Base-by-base conservation (phyloP, 1,140 invertebrate species). In the Venustaconcha ellipsiformis region DNA sequence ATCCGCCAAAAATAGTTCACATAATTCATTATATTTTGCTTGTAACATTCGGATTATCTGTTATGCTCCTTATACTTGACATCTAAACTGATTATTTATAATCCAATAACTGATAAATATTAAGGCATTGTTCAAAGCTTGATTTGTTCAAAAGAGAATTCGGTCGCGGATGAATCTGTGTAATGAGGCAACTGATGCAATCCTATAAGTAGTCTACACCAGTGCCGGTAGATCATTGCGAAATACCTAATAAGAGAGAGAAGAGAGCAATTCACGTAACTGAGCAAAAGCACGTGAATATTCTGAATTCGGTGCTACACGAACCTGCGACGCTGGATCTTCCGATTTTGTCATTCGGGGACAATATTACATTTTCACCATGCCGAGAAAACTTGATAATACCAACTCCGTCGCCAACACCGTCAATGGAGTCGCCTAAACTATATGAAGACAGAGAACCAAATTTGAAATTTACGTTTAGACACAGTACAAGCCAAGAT, bases 351-450 rank as follows among this genome's bases (percentile, higher is more conserved):
- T 71, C 69, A 66, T 66, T 76, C 67, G 70, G 71, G 48, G 69
- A 76, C 20, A 71, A 76, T 48, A 76, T 67, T 60, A 68, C 74
- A 20, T 68, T 68, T 72, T 82, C 80, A 82, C 72, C 80, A 82
- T 82, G 80, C 78, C 80, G 78, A 72, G 78, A 73, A 69, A 79
- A 68, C 69, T 73, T 70, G 73, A 80, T 72, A 68, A 63, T 13
- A 68, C 70, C 60, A 30, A 57, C 67, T 58, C 20, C 62, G 20
- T 65, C 68, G 20, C 60, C 69, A 77, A 65, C 65, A n/a, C 15
- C 23, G 13, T 30, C n/a, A 1, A 78, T 78, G 74, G 78, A 79
- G 70, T 82, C 80, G 57, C 75, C 78, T 14, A 74, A 74, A 66
- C 73, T 82, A 65, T 79, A 82, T 73, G 80, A 82, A 56, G 75